These are phyloP conservation scores for Gallinago undulata DNA, from an alignment of 2,113 vertebrate genomes.

Conservation along the genomic window DNA sequence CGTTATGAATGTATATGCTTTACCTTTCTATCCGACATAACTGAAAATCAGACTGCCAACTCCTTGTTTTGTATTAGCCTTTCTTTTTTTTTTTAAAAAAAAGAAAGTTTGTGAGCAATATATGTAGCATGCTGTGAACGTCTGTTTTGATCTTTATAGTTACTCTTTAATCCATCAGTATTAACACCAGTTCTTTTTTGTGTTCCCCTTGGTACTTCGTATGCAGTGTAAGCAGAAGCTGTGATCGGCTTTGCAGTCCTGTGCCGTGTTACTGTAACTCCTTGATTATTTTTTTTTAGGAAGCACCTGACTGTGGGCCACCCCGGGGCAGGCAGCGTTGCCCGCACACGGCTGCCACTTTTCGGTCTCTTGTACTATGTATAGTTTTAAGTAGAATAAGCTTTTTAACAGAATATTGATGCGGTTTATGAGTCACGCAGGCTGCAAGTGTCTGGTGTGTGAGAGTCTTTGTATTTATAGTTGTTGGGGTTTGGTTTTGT, in stretches of 20 bases:
- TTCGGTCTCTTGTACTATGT: slow-evolving; percentile 69
- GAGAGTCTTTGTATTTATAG: slow-evolving; percentile 69
- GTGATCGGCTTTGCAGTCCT: slow-evolving; percentile 78
- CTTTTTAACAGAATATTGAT: slow-evolving; percentile 75
- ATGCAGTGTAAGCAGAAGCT: slow-evolving; percentile 78
- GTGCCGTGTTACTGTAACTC: slow-evolving; percentile 81
- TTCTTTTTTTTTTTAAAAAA: background rate
- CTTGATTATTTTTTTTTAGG: slow-evolving; percentile 39
- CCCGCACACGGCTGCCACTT: slow-evolving; percentile 64
- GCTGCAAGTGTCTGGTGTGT: slow-evolving; percentile 63
- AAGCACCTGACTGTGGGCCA: slow-evolving; percentile 76
- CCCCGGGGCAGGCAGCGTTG: slow-evolving; percentile 69
- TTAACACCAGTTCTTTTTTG: slow-evolving; percentile 75
- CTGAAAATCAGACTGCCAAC: slow-evolving; percentile 72
- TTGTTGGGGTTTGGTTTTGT: slow-evolving; percentile 18
- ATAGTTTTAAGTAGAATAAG: slow-evolving; percentile 78
- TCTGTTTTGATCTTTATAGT: slow-evolving; percentile 67
- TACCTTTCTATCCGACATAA: slow-evolving; percentile 61
- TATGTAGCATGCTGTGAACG: slow-evolving; percentile 78
- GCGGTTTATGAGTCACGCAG: slow-evolving; percentile 71
- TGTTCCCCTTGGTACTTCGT: slow-evolving; percentile 74
- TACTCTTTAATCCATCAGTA: slow-evolving; percentile 79
- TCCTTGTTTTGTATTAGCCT: slow-evolving; percentile 69
- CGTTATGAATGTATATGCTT: slow-evolving; percentile 79
- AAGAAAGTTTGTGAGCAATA: slow-evolving; percentile 68